Conservation (phyloP, 2,888 invertebrate species). For the Andrena camellia region DNA sequence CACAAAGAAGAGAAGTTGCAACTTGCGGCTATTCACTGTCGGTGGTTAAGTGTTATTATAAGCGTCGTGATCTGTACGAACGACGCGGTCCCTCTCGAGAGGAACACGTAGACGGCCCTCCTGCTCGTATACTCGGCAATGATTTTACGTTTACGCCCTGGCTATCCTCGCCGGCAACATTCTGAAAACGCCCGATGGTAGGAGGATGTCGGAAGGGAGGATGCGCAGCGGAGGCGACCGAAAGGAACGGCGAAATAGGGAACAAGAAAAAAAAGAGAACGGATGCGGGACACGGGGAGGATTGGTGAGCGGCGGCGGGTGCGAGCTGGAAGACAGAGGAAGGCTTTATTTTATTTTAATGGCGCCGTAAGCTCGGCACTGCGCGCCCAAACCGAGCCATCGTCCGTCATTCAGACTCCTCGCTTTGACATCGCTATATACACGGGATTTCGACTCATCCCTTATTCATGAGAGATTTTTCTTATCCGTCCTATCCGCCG, state of each 20-base stretch:
- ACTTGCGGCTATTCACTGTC: slow-evolving; percentile 69
- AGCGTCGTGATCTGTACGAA: slow-evolving; percentile 74
- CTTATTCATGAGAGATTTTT: slow-evolving; percentile 79
- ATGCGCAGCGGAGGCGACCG: slow-evolving; percentile 36
- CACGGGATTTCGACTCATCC: slow-evolving; percentile 77
- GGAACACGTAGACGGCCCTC: slow-evolving; percentile 65
- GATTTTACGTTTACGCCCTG: slow-evolving; percentile 75
- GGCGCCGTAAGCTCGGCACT: slow-evolving; percentile 77
- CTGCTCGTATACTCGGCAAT: slow-evolving; percentile 75
- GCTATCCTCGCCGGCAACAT: slow-evolving; percentile 72
- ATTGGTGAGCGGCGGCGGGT: slow-evolving; percentile 37
- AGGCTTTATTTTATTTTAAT: slow-evolving; percentile 82
- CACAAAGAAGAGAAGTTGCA: slow-evolving; percentile 74
- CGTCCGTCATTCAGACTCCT: slow-evolving; percentile 73
- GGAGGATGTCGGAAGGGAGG: slow-evolving; percentile 47
- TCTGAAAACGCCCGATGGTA: slow-evolving; percentile 72
- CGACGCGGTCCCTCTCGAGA: slow-evolving; percentile 60
- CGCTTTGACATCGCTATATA: slow-evolving; percentile 65
- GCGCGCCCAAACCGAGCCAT: slow-evolving; percentile 68
- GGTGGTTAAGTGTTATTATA: slow-evolving; percentile 76
- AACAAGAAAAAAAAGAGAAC: slow-evolving; percentile 48
- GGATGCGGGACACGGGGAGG: slow-evolving; percentile 43
- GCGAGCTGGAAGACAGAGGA: slow-evolving; percentile 63
- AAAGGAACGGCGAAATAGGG: slow-evolving; percentile 20
- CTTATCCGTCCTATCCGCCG: slow-evolving; percentile 33